Base-by-base conservation (phyloP, 2,113 vertebrate species). In the Apus apus region DNA sequence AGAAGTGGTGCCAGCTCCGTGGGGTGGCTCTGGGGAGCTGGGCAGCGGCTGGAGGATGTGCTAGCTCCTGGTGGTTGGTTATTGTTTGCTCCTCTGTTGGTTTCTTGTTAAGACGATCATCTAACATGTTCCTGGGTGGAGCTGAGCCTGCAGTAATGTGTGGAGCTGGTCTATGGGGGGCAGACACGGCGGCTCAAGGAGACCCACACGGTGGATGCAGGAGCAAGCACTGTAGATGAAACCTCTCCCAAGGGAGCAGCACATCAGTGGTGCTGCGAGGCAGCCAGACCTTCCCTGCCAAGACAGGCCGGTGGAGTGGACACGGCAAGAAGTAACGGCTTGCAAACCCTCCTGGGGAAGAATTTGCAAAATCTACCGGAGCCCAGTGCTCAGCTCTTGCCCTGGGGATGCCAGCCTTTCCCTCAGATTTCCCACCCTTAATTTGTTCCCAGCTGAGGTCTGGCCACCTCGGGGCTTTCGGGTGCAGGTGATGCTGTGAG, bases 191-290 rank as follows among this genome's bases (percentile, higher is more conserved):
- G 62, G 14, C 53, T 40, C 36, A 29, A 40, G 74, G 65, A 80
- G 45, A 56, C 5, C 32, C 4, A 2, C 2, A 8, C 0, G 8
- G 54, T 0, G 2, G 62, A 11, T 23, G 53, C 45, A 29, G 0
- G 2, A 48, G 57, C 50, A 5, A 60, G 20, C 5, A 1, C 2
- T 6, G 0, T 19, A 0, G 0, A 6, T 3, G 36, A 36, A 77
- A 76, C 32, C 38, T 7, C 51, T 56, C 1, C 7, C 12, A 48
- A 4, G 0, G 15, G 38, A 65, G 85, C 36, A 53, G 67, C 45
- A 21, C 12, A 16, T 8, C 68, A 3, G 38, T 0, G 2, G 60
- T 8, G 78, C 8, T 15, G 74, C 38, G 17, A 11, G 64, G 36
- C 23, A 8, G 26, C 1, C 3, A 66, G 65, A 34, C 15, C 48